Base-by-base conservation (phyloP, 1,140 invertebrate species). In the Panagrolaimus sp. region DNA sequence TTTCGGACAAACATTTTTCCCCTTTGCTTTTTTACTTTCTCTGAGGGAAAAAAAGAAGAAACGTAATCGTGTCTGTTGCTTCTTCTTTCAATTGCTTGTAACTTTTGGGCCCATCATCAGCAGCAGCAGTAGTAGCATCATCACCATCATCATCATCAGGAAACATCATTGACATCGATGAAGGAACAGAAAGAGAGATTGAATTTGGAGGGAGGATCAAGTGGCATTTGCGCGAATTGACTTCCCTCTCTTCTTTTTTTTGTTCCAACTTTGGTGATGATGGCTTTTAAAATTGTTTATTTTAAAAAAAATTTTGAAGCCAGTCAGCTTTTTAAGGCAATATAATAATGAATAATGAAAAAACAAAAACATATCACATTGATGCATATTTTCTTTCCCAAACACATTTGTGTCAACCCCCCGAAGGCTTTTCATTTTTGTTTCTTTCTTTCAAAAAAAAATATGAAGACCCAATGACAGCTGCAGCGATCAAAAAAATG, bases 191-290 rank as follows among this genome's bases (percentile, higher is more conserved):
- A 17, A 21, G 17, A 21, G 52, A 21, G 52, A 21, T 24, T 24
- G 48, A 21, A n/a, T 52, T n/a, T n/a, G 9, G 48, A 24, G 52
- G 52, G 17, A n/a, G 52, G 52, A 58, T 58, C 52, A 58, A 58
- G 52, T 58, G 52, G 52, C 52, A 58, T 58, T 58, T 58, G 52
- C 52, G 52, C 52, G 52, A 58, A 21, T 21, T 58, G 21, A 58
- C 52, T 21, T 10, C 52, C 14, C 12, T 28, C 28, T 21, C 10
- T 58, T 58, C 10, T 21, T 58, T 58, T 21, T 21, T 12, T 21
- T 21, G 21, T 58, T 58, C 21, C 52, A 28, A 58, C 21, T 12
- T 9, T 10, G 28, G 52, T 15, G 47, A 24, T 21, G 52, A 2
- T 26, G 15, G 52, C 21, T 12, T 12, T 12, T 28, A 21, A 58